These are phyloP conservation scores for Kryphioiulus occultus DNA, from an alignment of 2,888 invertebrate genomes.

Conservation along the genomic window DNA sequence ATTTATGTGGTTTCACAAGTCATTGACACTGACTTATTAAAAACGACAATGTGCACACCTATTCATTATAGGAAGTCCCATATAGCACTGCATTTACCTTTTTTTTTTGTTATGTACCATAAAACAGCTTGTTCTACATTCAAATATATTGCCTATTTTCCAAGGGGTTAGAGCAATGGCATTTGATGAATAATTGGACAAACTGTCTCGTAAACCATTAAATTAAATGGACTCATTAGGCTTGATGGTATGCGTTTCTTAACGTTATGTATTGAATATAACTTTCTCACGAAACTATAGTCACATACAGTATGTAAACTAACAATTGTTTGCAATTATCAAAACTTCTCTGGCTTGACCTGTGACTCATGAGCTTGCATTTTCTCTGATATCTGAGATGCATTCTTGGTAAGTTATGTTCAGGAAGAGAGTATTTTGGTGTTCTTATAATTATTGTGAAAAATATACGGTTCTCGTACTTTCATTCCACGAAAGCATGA, in stretches of 20 bases:
- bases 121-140: neutral
- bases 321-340: slow-evolving; percentile 7
- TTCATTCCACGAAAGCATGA: neutral
- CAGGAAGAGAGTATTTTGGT: neutral
- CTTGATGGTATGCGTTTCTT: neutral
- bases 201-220: neutral
- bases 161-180: neutral
- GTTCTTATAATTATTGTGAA: neutral
- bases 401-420: neutral
- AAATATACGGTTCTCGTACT: neutral
- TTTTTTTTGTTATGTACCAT: neutral
- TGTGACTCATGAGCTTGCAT: neutral
- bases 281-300: neutral
- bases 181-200: neutral
- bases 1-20: neutral
- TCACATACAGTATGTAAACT: neutral
- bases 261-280: neutral
- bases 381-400: neutral
- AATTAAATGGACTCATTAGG: neutral
- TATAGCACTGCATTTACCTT: neutral
- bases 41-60: neutral
- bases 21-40: neutral
- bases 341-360: neutral
- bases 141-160: neutral
- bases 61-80: neutral